These are phyloP conservation scores for Coryphaenoides rupestris DNA, from an alignment of 2,113 vertebrate genomes.

Conservation along the genomic window DNA sequence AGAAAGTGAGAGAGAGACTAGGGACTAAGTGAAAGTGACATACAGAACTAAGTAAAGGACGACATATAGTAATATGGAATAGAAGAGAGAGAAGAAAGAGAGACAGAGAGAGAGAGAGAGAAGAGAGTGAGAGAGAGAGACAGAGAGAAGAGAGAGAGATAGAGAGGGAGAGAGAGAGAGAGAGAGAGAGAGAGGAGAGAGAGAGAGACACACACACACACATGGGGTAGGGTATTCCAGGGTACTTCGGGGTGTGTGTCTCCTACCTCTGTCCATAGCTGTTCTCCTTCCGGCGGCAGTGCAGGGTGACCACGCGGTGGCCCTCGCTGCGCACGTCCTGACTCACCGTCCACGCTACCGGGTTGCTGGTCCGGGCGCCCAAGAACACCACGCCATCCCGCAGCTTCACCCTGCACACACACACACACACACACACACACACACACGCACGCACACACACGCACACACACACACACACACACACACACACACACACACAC, in stretches of 20 bases:
- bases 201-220: too few relatives aligned
- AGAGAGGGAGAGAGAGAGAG: neutral
- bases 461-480: neutral
- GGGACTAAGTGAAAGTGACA: too few relatives aligned
- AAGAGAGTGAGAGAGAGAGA: too few relatives aligned
- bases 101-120: too few relatives aligned
- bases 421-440: neutral
- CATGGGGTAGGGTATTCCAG: too few relatives aligned
- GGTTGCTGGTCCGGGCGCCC: constrained; percentile 80
- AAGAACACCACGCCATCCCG: constrained; percentile 83
- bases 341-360: constrained; percentile 81
- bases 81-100: too few relatives aligned
- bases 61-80: too few relatives aligned
- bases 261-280: constrained; percentile 71
- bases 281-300: constrained; percentile 79
- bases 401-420: constrained; percentile 80
- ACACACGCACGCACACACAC: neutral
- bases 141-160: too few relatives aligned
- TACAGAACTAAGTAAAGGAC: too few relatives aligned
- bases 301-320: constrained; percentile 78
- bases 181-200: too few relatives aligned
- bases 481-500: neutral
- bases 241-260: too few relatives aligned
- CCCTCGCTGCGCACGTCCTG: constrained; percentile 74
- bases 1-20: too few relatives aligned